These are phyloP conservation scores for Pachyramphus minor DNA, from an alignment of 2,113 vertebrate species.

Conservation along the genomic window DNA sequence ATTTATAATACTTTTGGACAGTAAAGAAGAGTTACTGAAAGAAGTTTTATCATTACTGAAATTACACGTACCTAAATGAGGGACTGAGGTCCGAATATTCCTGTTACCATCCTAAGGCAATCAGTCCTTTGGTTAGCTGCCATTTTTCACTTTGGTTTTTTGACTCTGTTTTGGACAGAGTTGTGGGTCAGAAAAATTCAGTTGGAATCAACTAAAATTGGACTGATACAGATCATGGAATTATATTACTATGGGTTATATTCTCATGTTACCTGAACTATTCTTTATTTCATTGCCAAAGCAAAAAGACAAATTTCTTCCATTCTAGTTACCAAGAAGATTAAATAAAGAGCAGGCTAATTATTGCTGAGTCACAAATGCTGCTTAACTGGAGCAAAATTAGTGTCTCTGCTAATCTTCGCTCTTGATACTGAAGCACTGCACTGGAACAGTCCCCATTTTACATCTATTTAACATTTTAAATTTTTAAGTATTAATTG, in stretches of 20 bases:
- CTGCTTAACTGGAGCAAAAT: background rate
- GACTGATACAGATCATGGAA: background rate
- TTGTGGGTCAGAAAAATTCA: background rate
- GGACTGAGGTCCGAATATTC: background rate
- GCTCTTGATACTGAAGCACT: background rate
- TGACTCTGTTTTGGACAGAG: background rate
- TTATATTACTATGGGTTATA: background rate
- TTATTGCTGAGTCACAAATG: constrained; percentile 29
- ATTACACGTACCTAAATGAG: background rate
- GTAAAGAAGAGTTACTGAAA: background rate
- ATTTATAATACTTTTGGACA: background rate
- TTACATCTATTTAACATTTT: background rate
- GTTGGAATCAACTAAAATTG: background rate
- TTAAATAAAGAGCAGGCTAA: background rate
- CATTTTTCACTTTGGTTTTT: background rate
- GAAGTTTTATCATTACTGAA: background rate
- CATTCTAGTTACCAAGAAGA: background rate
- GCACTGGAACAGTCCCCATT: background rate
- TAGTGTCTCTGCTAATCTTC: background rate
- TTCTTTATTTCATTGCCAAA: constrained; percentile 35
- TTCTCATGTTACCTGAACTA: background rate
- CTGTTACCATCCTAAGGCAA: background rate
- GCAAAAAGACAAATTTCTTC: background rate
- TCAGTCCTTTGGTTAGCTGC: background rate
- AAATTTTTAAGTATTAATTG: background rate